Evolutionary conservation across 2,888 invertebrate genomes (phyloP), one percentile per base, ranked within the genome.

Genomic region (Platerodrilus igneus): DNA sequence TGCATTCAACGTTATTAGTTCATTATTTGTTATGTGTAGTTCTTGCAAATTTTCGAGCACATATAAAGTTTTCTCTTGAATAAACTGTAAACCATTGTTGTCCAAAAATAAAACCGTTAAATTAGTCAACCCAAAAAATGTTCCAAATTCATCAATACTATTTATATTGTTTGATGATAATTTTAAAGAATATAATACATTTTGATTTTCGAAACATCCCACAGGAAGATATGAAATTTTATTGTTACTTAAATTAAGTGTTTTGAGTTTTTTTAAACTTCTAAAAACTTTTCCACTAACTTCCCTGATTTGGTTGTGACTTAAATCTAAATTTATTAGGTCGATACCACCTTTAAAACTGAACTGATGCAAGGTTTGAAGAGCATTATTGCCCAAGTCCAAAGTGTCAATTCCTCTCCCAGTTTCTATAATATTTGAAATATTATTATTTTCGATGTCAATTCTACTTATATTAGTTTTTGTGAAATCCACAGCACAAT

Each of bases 81-180:
- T 13, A 3, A 17, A 6, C 6, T 14, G 13, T 10, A 44, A 19
- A 2, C 28, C 27, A 27, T 44, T 44, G 10, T 40, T 16, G 10
- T 39, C 29, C 15, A 44, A 29, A 29, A 11, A 36, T 18, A 44
- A 20, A 3, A 10, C 3, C 2, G 20, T 31, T 15, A 44, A 14
- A 26, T 31, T 40, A 18, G 36, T 29, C 6, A 44, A 20, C n/a
- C 44, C 44, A 4, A 40, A 35, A 33, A 44, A 44, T 9, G 39
- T 40, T 10, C 44, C 44, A 33, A 30, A 44, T 25, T 40, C 25
- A 2, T 40, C 14, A 25, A 28, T 18, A 7, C 4, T 15, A 14
- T 40, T 17, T 6, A 9, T 16, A 33, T 44, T 44, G 3, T 22
- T n/a, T 3, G 44, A 44, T 3, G 44, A 44, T 8, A 44, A 28